These are phyloP conservation scores for Apamea monoglypha DNA, from an alignment of 2,888 invertebrate genomes.

Conservation along the genomic window DNA sequence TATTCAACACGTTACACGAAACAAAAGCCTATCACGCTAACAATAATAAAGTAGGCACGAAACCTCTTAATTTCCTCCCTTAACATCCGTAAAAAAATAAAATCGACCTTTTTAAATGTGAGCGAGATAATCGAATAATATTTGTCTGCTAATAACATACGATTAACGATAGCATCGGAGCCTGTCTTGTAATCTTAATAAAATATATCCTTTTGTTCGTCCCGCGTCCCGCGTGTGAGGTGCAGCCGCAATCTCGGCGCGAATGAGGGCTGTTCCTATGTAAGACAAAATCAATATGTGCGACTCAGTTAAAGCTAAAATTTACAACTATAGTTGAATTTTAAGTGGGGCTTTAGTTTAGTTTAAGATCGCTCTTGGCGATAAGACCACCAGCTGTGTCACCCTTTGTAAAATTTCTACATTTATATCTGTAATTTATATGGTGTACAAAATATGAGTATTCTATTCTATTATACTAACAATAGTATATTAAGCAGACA, in stretches of 20 bases:
- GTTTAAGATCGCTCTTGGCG: no score
- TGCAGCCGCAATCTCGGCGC: constrained; percentile 54
- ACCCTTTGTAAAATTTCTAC: no score
- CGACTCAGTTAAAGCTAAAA: neutral
- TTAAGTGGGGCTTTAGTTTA: no score
- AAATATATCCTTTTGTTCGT: constrained; percentile 65
- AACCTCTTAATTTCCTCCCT: neutral
- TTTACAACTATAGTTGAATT: neutral
- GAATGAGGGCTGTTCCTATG: constrained; percentile 43
- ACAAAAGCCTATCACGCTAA: neutral
- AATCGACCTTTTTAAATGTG: constrained; percentile 42
- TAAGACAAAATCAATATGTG: neutral
- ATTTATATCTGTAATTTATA: no score
- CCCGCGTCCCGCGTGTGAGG: constrained; percentile 49
- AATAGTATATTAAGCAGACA: no score
- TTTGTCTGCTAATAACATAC: constrained; percentile 61
- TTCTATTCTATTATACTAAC: no score
- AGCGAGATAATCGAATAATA: constrained; percentile 51
- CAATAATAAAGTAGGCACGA: neutral
- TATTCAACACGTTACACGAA: neutral
- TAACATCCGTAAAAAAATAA: constrained; percentile 17
- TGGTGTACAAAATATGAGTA: no score
- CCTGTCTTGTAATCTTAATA: constrained; percentile 58
- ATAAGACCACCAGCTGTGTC: no score
- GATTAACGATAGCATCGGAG: constrained; percentile 55